Conservation (phyloP, 2,888 invertebrate species). For the Acanthosepion esculentum region DNA sequence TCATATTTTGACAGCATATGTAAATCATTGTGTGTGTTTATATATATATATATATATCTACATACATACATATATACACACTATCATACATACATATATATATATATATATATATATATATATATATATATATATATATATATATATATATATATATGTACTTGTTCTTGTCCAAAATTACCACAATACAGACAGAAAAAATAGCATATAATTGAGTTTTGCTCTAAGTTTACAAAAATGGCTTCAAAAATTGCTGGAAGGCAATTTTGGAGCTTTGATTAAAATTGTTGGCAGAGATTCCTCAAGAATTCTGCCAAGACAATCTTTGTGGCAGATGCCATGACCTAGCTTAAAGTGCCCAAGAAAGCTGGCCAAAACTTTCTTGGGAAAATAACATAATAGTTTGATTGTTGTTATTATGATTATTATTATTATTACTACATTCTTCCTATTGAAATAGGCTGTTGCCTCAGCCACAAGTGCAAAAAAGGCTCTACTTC, state of each 20-base stretch:
- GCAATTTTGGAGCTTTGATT: not conserved
- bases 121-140: not conserved
- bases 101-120: not conserved
- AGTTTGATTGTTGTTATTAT: not conserved
- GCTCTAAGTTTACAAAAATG: not conserved
- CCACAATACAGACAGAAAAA: not conserved
- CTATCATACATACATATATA: no score
- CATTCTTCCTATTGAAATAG: not conserved
- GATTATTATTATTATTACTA: not conserved
- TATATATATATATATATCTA: no score
- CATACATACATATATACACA: no score
- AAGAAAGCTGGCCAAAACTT: not conserved
- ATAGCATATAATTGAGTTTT: not conserved
- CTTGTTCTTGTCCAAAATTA: not conserved
- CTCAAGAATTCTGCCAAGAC: not conserved
- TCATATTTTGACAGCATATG: no score
- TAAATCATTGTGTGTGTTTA: no score
- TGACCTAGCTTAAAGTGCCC: not conserved
- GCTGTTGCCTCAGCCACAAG: not conserved
- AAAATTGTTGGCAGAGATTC: not conserved
- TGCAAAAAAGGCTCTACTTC: not conserved
- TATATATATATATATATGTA: not conserved
- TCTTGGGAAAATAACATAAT: not conserved
- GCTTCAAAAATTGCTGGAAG: not conserved
- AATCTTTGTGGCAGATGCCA: not conserved